phyloP scores from a whole-genome alignment of 2,113 vertebrate species.

The Geococcyx californianus region DNA sequence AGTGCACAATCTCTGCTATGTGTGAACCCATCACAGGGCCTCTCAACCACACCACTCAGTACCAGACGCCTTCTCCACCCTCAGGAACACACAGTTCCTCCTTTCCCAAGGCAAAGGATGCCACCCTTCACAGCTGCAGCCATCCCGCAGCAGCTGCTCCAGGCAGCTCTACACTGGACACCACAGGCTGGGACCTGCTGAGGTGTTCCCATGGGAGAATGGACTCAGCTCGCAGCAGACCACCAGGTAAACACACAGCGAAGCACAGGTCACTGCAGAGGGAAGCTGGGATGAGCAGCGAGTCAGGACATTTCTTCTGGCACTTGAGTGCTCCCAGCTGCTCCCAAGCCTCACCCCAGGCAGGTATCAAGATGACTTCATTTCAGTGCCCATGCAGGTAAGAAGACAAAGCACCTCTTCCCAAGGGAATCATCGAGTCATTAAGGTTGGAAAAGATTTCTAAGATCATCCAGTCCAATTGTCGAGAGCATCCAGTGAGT shows the following conservation, averaged over 20 bases:
- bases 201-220: neutral
- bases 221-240: neutral
- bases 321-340: neutral
- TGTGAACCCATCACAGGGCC: no score
- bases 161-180: accelerated
- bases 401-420: neutral
- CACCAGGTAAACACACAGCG: accelerated
- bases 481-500: neutral
- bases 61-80: neutral
- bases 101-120: neutral
- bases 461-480: no score
- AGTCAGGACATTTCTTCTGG: neutral
- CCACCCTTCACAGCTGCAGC: no score
- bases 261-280: neutral
- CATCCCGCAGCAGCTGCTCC: no score
- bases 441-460: no score
- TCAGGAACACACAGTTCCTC: neutral
- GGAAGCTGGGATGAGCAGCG: neutral
- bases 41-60: neutral
- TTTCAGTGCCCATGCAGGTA: neutral
- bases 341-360: neutral
- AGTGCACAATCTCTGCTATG: neutral
- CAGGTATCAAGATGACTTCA: neutral
- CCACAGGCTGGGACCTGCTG: neutral
- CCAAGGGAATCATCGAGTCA: no score